Evolutionary conservation across 2,113 vertebrate species (phyloP).

Genomic region (Oostethus manadensis): DNA sequence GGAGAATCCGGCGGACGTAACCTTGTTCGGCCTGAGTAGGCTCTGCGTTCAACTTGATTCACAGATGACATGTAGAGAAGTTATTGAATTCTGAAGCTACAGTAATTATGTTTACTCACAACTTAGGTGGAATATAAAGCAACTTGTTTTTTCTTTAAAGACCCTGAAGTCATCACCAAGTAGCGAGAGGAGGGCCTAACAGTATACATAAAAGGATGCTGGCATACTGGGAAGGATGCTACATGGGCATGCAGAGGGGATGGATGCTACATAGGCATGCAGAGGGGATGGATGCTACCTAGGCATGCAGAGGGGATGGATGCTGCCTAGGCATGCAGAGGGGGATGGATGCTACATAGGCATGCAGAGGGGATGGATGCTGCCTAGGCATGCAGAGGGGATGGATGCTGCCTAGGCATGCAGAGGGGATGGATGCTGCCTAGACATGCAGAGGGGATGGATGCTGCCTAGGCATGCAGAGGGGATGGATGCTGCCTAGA

Average conservation of each 20-base stretch:
- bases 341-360: not conserved
- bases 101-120: too few species aligned
- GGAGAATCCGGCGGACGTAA: too few species aligned
- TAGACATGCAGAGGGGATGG: not conserved
- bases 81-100: not conserved
- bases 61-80: not conserved
- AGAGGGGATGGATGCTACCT: not conserved
- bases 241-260: too few species aligned
- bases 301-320: not conserved
- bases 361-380: not conserved
- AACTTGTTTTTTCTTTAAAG: too few species aligned
- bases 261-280: not conserved
- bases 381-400: not conserved
- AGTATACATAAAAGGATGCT: not conserved
- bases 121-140: too few species aligned
- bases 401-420: not conserved
- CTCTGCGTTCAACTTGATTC: not conserved
- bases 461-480: not conserved
- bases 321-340: not conserved
- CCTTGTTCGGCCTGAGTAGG: not conserved
- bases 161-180: not conserved
- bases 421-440: not conserved
- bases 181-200: not conserved
- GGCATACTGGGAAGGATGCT: too few species aligned
- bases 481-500: not conserved